Evolutionary conservation across 2,797 vertebrate species (phyloP), one percentile per base, ranked within the genome.

Genomic region (Margarornis squamiger): DNA sequence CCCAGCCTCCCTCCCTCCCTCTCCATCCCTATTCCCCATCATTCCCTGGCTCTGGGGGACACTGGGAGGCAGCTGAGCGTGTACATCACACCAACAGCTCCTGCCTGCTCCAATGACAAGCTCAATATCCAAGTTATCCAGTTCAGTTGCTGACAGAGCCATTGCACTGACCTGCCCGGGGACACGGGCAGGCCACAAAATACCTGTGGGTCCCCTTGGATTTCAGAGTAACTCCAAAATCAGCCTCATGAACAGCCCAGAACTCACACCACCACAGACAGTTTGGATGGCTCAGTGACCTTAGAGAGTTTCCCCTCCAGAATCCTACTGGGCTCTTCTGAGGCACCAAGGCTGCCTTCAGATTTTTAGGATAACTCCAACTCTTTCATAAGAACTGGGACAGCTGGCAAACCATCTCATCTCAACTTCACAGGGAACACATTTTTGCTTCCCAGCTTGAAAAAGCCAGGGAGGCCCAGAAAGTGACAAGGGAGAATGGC

Each of bases 11-110:
- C 70, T 52, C 10, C 11, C 70, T 52, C 32, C 18, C 9, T 43
- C 54, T 51, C 12, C 62, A 49, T 23, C 43, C 65, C 20, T 7
- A 13, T 30, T 13, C 14, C 34, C n/a, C 0, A 0, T 11, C 0
- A 0, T 26, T 72, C 38, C 49, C 32, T 46, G 34, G 36, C 23
- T 2, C 2, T 32, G 15, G 30, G 20, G 41, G 23, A 43, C 2
- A 2, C 1, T 1, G 9, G 20, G 54, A 76, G n/a, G 58, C 76
- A 74, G 20, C 41, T 30, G 76, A 62, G 36, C 70, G 8, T 39
- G 9, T 2, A 20, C 2, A 12, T 10, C 10, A 3, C 55, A 85
- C 10, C 54, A 63, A 24, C 82, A 66, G 1, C 7, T 24, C 61
- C 52, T 58, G 67, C 39, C 41, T 36, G 32, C 22, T 3, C 26